Evolutionary conservation across 2,113 vertebrate species (phyloP), one percentile per base, ranked within the genome.

Genomic region (Oreochromis aureus): DNA sequence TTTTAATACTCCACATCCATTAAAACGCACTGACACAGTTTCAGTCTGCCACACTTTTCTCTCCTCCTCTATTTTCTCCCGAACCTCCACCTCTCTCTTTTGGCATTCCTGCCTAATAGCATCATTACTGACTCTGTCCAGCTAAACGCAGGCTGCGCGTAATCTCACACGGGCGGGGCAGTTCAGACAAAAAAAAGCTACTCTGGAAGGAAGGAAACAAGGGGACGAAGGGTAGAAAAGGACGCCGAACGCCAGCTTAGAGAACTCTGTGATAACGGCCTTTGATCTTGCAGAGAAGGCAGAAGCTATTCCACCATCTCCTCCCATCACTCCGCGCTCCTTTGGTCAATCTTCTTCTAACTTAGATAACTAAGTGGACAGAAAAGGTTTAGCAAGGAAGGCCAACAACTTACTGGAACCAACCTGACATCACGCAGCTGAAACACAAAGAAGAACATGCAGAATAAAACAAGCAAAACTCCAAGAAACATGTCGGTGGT

Each of bases 71-170:
- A 90, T 89, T 89, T 61, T 86, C 89, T 91, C 55, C 76, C 22
- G 22, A 87, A 85, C 80, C 91, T 91, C 93, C 89, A 87, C 91
- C 86, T 94, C 91, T 89, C 80, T 91, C 84, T 73, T 94, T 87
- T 66, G 87, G 91, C 96, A 97, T 97, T 97, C 96, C 94, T 94
- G 89, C 86, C 92, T 96, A 96, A 96, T 96, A 86, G 95, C 95
- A 95, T 97, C 95, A 96, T 96, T 95, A 96, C 90, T 95, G 93
- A 94, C 94, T 92, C 54, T 87, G 94, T 94, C 93, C 94, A 94
- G 92, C 89, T 92, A 91, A 95, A 94, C 66, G 84, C 93, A 86
- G 83, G 89, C 86, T 93, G 95, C 92, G 95, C 95, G 94, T 97
- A 96, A 97, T 96, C 95, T 96, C 88, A 80, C 61, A 86, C 13